phyloP scores from a whole-genome alignment of 2,113 vertebrate species.

The Phodopus roborovskii region DNA sequence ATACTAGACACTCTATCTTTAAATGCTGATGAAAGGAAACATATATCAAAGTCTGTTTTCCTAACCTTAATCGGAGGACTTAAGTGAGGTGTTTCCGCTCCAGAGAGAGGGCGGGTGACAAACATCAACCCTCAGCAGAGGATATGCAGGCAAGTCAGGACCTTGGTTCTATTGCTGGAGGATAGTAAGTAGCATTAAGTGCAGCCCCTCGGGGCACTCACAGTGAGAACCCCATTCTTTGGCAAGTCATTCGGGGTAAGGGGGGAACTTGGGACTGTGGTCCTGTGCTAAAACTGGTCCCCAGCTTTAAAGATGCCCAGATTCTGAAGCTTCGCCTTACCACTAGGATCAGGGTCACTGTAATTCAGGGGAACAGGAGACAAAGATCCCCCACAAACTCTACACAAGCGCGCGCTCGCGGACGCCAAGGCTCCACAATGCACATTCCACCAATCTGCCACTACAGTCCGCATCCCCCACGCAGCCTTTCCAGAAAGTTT shows the following conservation, averaged over 20 bases:
- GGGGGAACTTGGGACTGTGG: not conserved
- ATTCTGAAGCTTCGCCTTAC: not conserved
- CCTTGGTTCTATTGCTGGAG: not conserved
- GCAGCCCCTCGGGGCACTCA: not conserved
- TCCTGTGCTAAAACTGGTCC: not conserved
- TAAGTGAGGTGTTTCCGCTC: constrained; percentile 42
- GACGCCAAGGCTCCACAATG: not conserved
- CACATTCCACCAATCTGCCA: constrained; percentile 52
- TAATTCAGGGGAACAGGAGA: not conserved
- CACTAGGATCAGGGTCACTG: not conserved
- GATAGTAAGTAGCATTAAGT: not conserved
- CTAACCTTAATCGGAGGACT: constrained; percentile 39
- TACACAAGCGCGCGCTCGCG: not conserved
- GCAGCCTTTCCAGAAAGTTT: constrained; percentile 67
- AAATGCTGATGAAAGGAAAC: constrained; percentile 56
- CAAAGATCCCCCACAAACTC: constrained; percentile 64
- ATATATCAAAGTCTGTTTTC: constrained; percentile 53
- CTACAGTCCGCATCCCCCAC: constrained; percentile 50
- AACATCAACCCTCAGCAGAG: constrained; percentile 7
- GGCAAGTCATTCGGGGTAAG: not conserved
- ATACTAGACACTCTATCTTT: not conserved
- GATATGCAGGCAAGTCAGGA: not conserved
- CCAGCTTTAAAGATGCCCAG: not conserved
- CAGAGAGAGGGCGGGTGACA: constrained; percentile 47
- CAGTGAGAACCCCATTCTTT: not conserved